These are phyloP conservation scores for Malacoraja senta DNA, from an alignment of 2,797 vertebrate genomes.

Conservation along the genomic window DNA sequence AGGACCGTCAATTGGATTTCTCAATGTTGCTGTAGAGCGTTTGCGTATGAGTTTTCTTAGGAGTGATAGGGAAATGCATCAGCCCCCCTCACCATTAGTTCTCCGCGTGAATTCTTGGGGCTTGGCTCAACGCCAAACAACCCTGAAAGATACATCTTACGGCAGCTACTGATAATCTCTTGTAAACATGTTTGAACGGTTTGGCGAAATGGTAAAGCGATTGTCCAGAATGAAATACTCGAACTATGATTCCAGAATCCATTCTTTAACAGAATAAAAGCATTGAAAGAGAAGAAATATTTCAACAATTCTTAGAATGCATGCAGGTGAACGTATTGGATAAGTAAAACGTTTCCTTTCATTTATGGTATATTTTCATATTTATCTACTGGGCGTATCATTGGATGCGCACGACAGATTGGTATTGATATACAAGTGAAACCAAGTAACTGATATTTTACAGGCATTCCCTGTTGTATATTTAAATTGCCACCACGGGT, in stretches of 20 bases:
- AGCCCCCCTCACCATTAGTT: neutral
- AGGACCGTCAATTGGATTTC: neutral
- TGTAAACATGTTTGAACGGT: slow-evolving; percentile 14
- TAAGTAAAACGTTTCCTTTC: neutral
- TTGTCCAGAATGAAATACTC: neutral
- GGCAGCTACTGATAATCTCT: slow-evolving; percentile 5
- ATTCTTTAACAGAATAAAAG: slow-evolving; percentile 17
- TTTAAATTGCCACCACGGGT: neutral
- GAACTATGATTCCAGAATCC: slow-evolving; percentile 21
- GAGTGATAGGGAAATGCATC: slow-evolving; percentile 30
- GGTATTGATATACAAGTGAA: neutral
- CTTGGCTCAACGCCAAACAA: slow-evolving; percentile 8
- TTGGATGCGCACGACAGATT: neutral
- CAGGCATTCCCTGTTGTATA: neutral
- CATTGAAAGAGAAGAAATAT: neutral
- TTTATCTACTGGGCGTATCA: neutral
- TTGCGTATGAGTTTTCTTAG: neutral
- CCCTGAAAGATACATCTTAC: neutral
- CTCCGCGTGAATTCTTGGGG: neutral
- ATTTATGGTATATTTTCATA: neutral
- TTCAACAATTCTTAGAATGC: neutral
- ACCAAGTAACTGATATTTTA: neutral
- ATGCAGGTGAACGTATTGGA: too few relatives aligned
- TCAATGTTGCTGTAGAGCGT: neutral
- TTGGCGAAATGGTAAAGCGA: neutral